Evolutionary conservation across 1,140 invertebrate species (phyloP), one percentile per base, ranked within the genome.

Genomic region (Cotesia chilonis): DNA sequence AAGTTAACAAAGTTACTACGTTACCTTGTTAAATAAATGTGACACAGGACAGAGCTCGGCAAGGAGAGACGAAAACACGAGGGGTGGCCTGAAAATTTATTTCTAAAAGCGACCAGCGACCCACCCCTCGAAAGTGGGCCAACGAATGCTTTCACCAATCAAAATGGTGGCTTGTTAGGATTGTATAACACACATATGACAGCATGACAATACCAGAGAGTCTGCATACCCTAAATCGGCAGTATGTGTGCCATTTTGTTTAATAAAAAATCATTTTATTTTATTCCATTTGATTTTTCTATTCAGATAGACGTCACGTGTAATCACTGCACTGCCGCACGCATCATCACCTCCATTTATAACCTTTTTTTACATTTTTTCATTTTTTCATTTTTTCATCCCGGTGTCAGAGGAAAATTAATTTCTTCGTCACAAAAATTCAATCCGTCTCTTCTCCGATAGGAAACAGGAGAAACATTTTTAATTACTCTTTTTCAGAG

Each of bases 21-120:
- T 83, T 82, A 83, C 80, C 78, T 83, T 80, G 81, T 83, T 83
- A 83, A 78, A 83, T 83, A 84, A 84, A 84, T 82, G 82, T 83
- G 78, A 78, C 74, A 73, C 74, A 75, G 75, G 28, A 2, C 28
- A 28, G 28, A 28, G 1, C 28, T 28, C 28, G 28, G 28, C 1
- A 1, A 28, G 28, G 28, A 28, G 28, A 28, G 28, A 28, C 28
- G 28, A 28, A 28, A 28, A 28, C 36, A 17, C 78, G 72, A 82
- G 75, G 83, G 83, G 77, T 78, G 79, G 41, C 59, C 68, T 66
- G 68, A 74, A 68, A 78, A 71, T 76, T 72, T 77, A 28, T 36
- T 54, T 65, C 47, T 66, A 66, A 79, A 79, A 77, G 70, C 77
- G 79, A 81, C 28, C 28, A 28, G 28, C 28, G 28, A 81, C 71